phyloP scores from a whole-genome alignment of 1,140 invertebrate species.

The Cotesia vestalis region DNA sequence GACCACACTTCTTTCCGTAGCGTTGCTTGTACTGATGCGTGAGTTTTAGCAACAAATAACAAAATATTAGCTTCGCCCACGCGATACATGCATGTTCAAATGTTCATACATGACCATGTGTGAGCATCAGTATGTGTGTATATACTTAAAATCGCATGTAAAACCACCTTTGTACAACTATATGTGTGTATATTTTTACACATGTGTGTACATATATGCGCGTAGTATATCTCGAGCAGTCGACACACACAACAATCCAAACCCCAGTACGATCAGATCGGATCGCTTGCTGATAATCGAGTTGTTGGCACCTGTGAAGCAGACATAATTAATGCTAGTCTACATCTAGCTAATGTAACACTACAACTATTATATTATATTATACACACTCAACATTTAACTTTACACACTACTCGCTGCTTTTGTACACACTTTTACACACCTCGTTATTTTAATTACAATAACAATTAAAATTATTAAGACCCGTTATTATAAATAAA shows the following conservation, averaged over 20 bases:
- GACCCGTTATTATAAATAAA: no score
- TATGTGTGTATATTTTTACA: neutral
- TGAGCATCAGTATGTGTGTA: neutral
- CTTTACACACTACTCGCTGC: neutral
- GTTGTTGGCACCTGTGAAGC: slow-evolving; percentile 64
- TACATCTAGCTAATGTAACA: slow-evolving; percentile 37
- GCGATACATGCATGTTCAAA: slow-evolving; percentile 10
- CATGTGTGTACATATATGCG: no score
- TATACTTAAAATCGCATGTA: neutral
- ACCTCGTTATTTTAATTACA: no score
- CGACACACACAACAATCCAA: slow-evolving; percentile 49
- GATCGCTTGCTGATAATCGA: slow-evolving; percentile 62
- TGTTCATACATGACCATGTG: neutral
- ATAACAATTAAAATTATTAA: no score
- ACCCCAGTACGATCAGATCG: slow-evolving; percentile 51
- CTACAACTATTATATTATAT: slow-evolving; percentile 29
- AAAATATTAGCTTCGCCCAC: slow-evolving; percentile 33
- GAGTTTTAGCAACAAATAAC: slow-evolving; percentile 15
- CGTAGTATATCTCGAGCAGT: slow-evolving; percentile 24
- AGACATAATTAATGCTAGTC: slow-evolving; percentile 60
- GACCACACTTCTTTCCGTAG: slow-evolving; percentile 2
- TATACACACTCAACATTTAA: neutral
- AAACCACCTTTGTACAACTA: neutral
- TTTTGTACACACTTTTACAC: slow-evolving; percentile 12
- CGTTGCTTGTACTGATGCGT: slow-evolving; percentile 19